Evolutionary conservation across 2,113 vertebrate genomes (phyloP), one percentile per base, ranked within the genome.

Genomic region (Cichladusa arquata): DNA sequence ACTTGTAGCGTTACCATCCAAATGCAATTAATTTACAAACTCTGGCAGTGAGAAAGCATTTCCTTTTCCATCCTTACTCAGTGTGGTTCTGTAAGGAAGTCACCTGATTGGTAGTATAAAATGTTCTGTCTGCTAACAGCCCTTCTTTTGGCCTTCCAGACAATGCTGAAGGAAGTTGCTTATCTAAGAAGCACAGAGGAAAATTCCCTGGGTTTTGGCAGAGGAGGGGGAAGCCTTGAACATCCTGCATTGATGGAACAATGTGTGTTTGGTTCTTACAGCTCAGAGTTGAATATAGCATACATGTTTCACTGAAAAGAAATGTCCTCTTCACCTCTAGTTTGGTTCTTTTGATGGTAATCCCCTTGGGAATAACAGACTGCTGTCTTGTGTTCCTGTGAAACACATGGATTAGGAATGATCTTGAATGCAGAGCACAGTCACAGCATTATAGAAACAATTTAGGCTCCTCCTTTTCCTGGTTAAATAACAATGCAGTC

Each of bases 341-440:
- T 80, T 91, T 92, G 71, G 47, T 80, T 88, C 64, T 96, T 87
- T 82, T 77, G 88, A 88, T 83, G 56, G 56, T 90, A 93, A 88
- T 96, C 82, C 85, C 51, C 51, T 81, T 83, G 85, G 92, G 88
- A 96, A 62, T 70, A 83, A 51, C 58, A 64, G 64, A 31, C 92
- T 96, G 78, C 90, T 94, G 42, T 91, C 31, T 82, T 74, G 25
- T 58, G 92, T 81, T 95, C 92, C 79, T 73, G 71, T 81, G 95
- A 73, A 58, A 90, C 42, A n/a, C 51, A 51, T 19, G 80, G 60
- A 70, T 82, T 66, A 70, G 76, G 51, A 83, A 83, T 60, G 44
- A 66, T 96, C 80, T 67, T 73, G 64, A 85, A 91, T 73, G 92
- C 85, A 86, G 92, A 83, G 62, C 92, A 91, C 74, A 93, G 62